Base-by-base conservation (phyloP, 2,113 vertebrate species). In the Cavia porcellus region DNA sequence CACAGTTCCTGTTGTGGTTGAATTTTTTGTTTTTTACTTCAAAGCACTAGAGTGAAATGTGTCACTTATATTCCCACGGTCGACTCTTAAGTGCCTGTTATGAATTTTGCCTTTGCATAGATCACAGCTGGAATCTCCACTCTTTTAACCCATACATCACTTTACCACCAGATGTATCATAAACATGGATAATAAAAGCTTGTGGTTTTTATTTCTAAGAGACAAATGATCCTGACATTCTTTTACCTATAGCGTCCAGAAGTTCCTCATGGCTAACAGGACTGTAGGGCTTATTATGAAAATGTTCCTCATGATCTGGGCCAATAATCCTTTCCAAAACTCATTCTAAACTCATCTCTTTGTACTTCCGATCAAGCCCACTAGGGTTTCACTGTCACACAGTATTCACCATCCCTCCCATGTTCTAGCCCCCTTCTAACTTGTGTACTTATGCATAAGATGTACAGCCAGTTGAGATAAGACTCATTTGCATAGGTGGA, bases 11-110 rank as follows among this genome's bases (percentile, higher is more conserved):
- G 83, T 42, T 84, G 68, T 89, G 86, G 96, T 93, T 95, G 25
- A 95, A 57, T 80, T 91, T 92, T 96, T 93, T 95, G 74, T 94
- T 96, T 96, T 97, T 96, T 96, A 95, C 95, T 90, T 95, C 92
- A 97, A 81, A 45, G 13, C 72, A 42, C 32, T 94, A 57, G 62
- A 87, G 89, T 87, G 32, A 94, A 95, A 93, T 87, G 42, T 92
- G 57, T 86, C 38, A 50, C 79, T 92, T 90, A 38, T 15, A 57
- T 89, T 96, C 68, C 83, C 91, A 94, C 1, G 25, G 84, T 86
- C 30, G 47, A 50, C 86, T 85, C 59, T 84, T 89, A 42, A 30
- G 55, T 92, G 92, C 91, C 83, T 66, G 72, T 83, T 80, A 94
- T 50, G 22, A 88, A 83, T 68, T 91, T 92, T 32, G 13, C 90